Evolutionary conservation across 2,797 vertebrate species (phyloP), one percentile per base, ranked within the genome.

Genomic region (Enoplosus armatus): DNA sequence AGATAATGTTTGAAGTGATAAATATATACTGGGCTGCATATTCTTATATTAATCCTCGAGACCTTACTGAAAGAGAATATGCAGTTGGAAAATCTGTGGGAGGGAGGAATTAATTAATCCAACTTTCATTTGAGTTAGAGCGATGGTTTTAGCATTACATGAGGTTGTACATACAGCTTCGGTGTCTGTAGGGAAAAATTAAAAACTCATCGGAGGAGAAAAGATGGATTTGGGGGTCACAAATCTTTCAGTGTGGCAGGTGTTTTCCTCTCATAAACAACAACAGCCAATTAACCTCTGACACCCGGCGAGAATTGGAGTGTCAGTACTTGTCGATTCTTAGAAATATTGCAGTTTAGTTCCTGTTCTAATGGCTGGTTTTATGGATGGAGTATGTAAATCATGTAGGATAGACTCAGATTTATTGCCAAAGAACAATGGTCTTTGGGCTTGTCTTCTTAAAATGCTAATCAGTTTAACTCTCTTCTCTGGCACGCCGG

Each of bases 261-360:
- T 77, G 41, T 82, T 88, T 89, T 85, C 58, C 43, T 64, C 90
- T 85, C 83, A 84, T 86, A 86, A 93, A 93, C 81, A 89, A 91
- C 81, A 77, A 47, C 85, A 84, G 60, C 80, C 85, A 85, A 89
- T 93, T 90, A 91, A 92, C 89, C 92, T 76, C 83, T 88, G 79
- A 92, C 85, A 86, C 77, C 47, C 15, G 39, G 69, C 68, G 86
- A 73, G 84, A 82, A 87, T 85, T 81, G 79, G 31, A 83, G 73
- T 86, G 88, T 86, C 88, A 89, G 80, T 91, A 67, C 77, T 71
- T 84, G 85, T 89, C 77, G 70, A 84, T 88, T 76, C 55, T 37
- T 79, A 70, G 78, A 91, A 89, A 90, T 85, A 89, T 76, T 72
- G 82, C 70, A 72, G 73, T 91, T 86, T 90, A 85, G 78, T 82